phyloP scores from a whole-genome alignment of 1,140 invertebrate species.

The Danaus plexippus region DNA sequence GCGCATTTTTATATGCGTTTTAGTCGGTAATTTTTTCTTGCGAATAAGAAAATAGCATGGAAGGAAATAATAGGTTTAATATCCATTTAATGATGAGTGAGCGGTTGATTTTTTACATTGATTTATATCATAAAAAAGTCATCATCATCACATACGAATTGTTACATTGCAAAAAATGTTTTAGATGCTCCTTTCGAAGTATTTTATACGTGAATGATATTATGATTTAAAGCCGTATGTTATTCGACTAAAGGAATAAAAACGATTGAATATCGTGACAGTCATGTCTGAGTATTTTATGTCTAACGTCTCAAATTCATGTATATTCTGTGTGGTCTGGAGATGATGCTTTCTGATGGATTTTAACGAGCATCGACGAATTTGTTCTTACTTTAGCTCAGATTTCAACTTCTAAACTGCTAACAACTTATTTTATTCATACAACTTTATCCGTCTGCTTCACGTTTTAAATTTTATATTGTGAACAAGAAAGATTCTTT shows the following conservation, averaged over 20 bases:
- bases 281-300: constrained; percentile 17
- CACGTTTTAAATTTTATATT: not conserved
- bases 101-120: too few species aligned
- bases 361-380: constrained; percentile 19
- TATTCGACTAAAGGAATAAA: too few species aligned
- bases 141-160: too few species aligned
- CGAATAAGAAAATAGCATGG: too few species aligned
- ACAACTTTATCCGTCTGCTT: not conserved
- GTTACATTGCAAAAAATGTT: too few species aligned
- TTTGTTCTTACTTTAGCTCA: constrained; percentile 19
- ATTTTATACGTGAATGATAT: too few species aligned
- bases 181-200: too few species aligned
- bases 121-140: too few species aligned
- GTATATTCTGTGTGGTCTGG: constrained; percentile 24
- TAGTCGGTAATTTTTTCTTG: too few species aligned
- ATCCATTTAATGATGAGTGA: too few species aligned
- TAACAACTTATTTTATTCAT: constrained; percentile 12
- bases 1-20: constrained; percentile 4
- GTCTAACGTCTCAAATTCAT: not conserved
- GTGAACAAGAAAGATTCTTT: not conserved
- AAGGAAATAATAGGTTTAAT: too few species aligned
- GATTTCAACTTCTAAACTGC: constrained; percentile 16
- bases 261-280: constrained; percentile 27
- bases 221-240: too few species aligned
- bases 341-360: constrained; percentile 20